phyloP scores from a whole-genome alignment of 2,113 vertebrate genomes.

The Stictonetta naevosa region DNA sequence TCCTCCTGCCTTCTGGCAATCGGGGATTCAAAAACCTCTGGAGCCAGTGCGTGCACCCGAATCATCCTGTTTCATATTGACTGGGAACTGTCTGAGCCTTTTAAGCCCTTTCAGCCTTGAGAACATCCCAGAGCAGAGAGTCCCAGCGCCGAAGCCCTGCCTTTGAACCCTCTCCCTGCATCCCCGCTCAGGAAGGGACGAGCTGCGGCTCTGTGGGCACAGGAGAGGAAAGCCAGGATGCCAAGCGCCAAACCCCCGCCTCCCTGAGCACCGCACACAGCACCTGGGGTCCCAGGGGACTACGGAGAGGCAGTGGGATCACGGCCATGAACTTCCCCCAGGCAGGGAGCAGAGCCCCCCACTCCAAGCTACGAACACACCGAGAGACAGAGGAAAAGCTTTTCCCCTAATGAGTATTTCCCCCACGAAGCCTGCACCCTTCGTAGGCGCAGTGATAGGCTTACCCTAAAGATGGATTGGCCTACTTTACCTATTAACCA shows the following conservation, averaged over 20 bases:
- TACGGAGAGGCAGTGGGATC: not conserved
- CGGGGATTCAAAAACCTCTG: constrained; percentile 55
- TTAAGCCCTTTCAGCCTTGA: constrained; percentile 14
- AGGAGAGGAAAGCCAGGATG: not conserved
- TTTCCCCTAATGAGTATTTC: constrained; percentile 62
- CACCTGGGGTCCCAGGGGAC: fast-evolving
- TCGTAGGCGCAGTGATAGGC: constrained; percentile 44
- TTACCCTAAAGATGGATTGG: constrained; percentile 76
- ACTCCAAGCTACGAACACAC: constrained; percentile 33
- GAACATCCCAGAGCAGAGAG: constrained; percentile 16
- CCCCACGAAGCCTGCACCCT: not conserved
- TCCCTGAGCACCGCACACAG: not conserved
- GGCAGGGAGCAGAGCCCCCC: constrained; percentile 13
- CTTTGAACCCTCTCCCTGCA: not conserved
- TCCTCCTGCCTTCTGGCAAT: constrained; percentile 58
- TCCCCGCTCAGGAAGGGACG: not conserved
- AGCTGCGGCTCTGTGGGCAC: not conserved
- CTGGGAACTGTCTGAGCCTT: not conserved
- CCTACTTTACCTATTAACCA: constrained; percentile 80
- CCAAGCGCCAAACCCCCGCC: not conserved
- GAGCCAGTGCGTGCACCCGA: constrained; percentile 43
- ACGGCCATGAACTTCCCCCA: not conserved
- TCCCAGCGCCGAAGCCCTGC: not conserved
- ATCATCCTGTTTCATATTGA: not conserved
- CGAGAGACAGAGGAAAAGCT: constrained; percentile 35